Conservation (phyloP, 2,888 invertebrate genomes). For the Synergus umbraculus region DNA sequence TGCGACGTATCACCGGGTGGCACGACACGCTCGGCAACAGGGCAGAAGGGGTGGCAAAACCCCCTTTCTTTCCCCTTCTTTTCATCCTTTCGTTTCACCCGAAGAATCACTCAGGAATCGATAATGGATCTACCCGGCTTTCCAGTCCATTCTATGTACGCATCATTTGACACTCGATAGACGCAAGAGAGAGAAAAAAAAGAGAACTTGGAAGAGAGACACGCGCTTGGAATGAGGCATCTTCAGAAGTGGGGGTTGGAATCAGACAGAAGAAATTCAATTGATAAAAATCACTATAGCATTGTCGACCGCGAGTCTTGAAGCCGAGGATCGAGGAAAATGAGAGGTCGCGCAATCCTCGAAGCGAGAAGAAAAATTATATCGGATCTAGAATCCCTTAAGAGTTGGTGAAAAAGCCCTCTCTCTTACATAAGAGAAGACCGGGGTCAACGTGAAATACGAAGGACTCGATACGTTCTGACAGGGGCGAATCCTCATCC, state of each 20-base stretch:
- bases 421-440: constrained; percentile 32
- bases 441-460: constrained; percentile 63
- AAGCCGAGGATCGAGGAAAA: constrained; percentile 62
- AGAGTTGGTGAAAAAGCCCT: constrained; percentile 55
- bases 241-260: constrained; percentile 42
- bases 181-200: constrained; percentile 55
- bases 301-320: constrained; percentile 63
- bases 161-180: constrained; percentile 76
- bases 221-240: constrained; percentile 47
- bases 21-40: constrained; percentile 19
- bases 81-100: constrained; percentile 38
- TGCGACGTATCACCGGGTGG: constrained; percentile 38
- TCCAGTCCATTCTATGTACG: constrained; percentile 69
- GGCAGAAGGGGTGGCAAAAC: constrained; percentile 13
- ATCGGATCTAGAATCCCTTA: constrained; percentile 67
- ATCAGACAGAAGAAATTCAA: constrained; percentile 67
- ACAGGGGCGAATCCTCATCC: constrained; percentile 56
- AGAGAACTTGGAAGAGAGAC: constrained; percentile 45
- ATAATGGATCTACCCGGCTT: constrained; percentile 52
- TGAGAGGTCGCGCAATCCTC: constrained; percentile 60
- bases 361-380: constrained; percentile 68
- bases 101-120: constrained; percentile 49
- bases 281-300: constrained; percentile 71
- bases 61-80: constrained; percentile 41
- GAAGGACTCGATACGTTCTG: constrained; percentile 57